A percentile compares a stretch with the other conserved stretches of the same genome.
phyloP scores from a whole-genome alignment of 2,113 vertebrate genomes.

The Meleagris gallopavo region DNA sequence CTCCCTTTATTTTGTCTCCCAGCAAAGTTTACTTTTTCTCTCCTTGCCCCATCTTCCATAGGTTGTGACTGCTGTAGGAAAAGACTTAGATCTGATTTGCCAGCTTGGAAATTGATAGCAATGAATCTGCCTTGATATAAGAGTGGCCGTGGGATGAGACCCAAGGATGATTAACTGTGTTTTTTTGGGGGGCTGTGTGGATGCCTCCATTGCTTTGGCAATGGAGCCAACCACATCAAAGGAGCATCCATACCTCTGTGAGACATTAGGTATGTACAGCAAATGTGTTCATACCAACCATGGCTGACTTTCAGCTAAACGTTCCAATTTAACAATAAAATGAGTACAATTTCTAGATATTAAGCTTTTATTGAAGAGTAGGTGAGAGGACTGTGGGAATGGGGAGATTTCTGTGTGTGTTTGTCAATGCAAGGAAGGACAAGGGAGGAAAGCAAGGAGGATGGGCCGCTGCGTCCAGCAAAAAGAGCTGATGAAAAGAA shows the following conservation, averaged over 20 bases:
- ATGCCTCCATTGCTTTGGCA: not conserved
- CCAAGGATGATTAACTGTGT: too few species aligned
- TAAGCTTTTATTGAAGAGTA: not conserved
- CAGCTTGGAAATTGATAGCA: not conserved
- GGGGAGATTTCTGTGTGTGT: not conserved
- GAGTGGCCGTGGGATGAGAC: not conserved
- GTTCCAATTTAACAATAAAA: not conserved
- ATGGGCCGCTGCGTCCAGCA: not conserved
- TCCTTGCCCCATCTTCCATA: not conserved
- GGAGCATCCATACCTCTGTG: not conserved
- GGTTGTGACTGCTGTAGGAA: not conserved
- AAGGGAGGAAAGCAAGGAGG: not conserved
- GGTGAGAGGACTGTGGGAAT: not conserved
- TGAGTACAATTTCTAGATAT: not conserved
- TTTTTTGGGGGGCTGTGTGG: not conserved
- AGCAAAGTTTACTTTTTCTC: not conserved
- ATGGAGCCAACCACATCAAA: not conserved
- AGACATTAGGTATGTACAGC: not conserved
- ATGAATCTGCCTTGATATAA: rapidly evolving
- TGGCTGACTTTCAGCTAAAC: not conserved
- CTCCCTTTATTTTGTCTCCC: not conserved
- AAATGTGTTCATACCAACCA: rapidly evolving
- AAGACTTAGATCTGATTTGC: not conserved
- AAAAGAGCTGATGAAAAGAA: not conserved
- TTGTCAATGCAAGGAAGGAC: not conserved